Conservation (phyloP, 2,888 invertebrate genomes). For the Aspidiotus destructor region DNA sequence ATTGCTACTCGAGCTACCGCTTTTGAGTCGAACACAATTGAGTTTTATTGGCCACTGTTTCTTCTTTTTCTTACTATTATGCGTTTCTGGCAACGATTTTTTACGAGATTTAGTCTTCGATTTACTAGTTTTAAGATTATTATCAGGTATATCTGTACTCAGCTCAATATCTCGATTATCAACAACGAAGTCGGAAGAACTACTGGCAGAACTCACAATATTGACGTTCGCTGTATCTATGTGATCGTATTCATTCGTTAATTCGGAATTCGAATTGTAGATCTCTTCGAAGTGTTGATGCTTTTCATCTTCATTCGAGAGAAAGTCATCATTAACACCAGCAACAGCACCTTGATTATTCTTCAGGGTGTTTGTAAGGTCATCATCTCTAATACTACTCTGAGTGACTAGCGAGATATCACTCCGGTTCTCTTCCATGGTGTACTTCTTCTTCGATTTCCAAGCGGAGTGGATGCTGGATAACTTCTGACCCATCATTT, state of each 20-base stretch:
- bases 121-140: neutral
- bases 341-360: neutral
- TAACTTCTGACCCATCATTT: slow-evolving; percentile 2
- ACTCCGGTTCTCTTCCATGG: slow-evolving; percentile 16
- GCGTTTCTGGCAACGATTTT: slow-evolving; percentile 4
- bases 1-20: slow-evolving; percentile 37
- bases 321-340: neutral
- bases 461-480: neutral
- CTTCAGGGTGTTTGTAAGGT: neutral
- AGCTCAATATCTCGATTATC: slow-evolving; percentile 2
- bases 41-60: slow-evolving; percentile 40
- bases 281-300: slow-evolving; percentile 26
- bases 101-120: neutral
- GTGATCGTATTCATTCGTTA: neutral
- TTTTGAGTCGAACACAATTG: slow-evolving; percentile 39
- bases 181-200: neutral
- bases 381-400: slow-evolving; percentile 7
- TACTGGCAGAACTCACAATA: neutral
- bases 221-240: neutral
- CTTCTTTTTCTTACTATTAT: slow-evolving; percentile 38
- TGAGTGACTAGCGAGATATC: too few relatives aligned
- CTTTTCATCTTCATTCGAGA: neutral
- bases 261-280: slow-evolving; percentile 8
- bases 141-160: neutral
- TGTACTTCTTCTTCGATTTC: neutral